These are phyloP conservation scores for Clarias macrocephalus DNA, from an alignment of 2,113 vertebrate species.

Conservation along the genomic window DNA sequence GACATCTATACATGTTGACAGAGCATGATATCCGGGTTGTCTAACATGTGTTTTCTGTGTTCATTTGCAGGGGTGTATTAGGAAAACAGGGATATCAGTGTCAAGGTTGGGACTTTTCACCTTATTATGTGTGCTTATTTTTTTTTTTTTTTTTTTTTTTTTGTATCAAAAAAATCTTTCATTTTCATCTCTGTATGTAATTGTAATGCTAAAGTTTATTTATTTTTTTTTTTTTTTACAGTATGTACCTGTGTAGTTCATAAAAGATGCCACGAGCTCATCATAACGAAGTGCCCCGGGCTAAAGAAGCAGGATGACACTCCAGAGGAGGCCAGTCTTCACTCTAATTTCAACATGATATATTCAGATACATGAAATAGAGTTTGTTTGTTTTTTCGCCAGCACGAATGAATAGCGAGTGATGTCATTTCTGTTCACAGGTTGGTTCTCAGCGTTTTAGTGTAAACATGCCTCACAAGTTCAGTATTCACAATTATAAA, in stretches of 20 bases:
- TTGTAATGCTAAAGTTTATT: not conserved
- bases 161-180: too few relatives aligned
- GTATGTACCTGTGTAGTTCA: slow-evolving; percentile 98
- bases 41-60: slow-evolving; percentile 55
- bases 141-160: too few relatives aligned
- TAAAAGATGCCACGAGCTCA: slow-evolving; percentile 97
- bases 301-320: slow-evolving; percentile 96
- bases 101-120: slow-evolving; percentile 86
- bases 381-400: too few relatives aligned
- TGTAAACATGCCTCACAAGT: slow-evolving; percentile 99
- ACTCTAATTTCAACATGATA: not conserved
- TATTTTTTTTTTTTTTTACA: slow-evolving; percentile 62
- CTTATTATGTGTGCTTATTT: not conserved
- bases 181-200: not conserved
- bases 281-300: slow-evolving; percentile 97
- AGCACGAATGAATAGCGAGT: not conserved
- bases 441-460: slow-evolving; percentile 97
- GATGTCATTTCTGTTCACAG: slow-evolving; percentile 71
- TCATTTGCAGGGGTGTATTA: slow-evolving; percentile 90
- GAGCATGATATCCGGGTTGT: slow-evolving; percentile 6
- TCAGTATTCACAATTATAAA: slow-evolving; percentile 99
- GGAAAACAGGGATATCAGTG: slow-evolving; percentile 99
- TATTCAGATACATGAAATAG: not conserved
- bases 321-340: slow-evolving; percentile 82
- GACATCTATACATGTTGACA: slow-evolving; percentile 17